These are phyloP conservation scores for Reinhardtius hippoglossoides DNA, from an alignment of 2,113 vertebrate genomes.

Conservation along the genomic window DNA sequence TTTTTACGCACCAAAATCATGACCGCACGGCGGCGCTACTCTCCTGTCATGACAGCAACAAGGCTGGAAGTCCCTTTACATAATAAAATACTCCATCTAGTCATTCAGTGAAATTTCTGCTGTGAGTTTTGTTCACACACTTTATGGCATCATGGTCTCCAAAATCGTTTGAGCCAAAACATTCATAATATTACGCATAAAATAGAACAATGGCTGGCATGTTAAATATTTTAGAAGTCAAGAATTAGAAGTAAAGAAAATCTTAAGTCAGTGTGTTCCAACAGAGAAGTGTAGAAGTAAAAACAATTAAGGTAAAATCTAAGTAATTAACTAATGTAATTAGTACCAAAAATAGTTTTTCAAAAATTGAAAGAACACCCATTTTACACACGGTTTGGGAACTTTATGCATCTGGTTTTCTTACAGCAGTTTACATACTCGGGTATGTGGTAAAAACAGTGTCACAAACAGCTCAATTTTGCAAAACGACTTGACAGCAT, in stretches of 20 bases:
- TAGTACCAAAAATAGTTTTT: no score
- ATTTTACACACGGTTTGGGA: constrained; percentile 29
- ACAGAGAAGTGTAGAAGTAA: no score
- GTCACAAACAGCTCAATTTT: background rate
- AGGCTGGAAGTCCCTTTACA: background rate
- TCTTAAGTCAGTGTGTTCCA: no score
- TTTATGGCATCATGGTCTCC: background rate
- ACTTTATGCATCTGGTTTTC: background rate
- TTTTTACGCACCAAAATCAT: background rate
- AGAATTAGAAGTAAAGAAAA: no score
- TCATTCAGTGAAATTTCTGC: background rate
- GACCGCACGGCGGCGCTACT: constrained; percentile 72
- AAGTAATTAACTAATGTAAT: no score
- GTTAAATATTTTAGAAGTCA: no score
- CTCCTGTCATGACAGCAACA: constrained; percentile 14
- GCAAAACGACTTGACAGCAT: background rate
- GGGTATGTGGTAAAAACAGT: background rate
- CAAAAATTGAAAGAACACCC: no score
- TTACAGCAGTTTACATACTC: background rate
- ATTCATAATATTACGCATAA: background rate
- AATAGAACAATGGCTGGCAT: background rate
- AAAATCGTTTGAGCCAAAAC: background rate
- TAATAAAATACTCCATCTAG: no score
- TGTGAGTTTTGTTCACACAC: background rate
- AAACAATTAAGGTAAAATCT: no score